phyloP scores from a whole-genome alignment of 2,888 invertebrate species.

The Spilosoma lubricipeda region DNA sequence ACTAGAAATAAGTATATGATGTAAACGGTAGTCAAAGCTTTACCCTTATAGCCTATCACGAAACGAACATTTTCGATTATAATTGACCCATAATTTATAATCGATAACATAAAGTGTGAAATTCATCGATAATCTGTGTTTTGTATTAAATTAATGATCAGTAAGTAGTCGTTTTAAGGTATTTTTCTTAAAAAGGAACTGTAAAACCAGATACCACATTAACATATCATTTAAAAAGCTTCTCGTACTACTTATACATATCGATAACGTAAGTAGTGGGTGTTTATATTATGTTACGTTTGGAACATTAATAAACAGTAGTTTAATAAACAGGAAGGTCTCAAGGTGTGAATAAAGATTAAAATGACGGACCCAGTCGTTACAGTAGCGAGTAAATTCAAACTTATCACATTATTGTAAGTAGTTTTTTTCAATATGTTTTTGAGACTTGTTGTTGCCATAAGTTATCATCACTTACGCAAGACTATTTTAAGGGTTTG shows the following conservation, averaged over 20 bases:
- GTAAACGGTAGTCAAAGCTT: conserved; percentile 38
- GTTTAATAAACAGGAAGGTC: neutral
- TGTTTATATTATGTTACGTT: conserved; percentile 4
- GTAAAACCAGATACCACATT: conserved; percentile 21
- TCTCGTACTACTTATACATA: conserved; percentile 16
- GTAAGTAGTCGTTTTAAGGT: conserved; percentile 24
- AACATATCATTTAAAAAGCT: conserved; percentile 31
- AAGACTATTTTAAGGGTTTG: neutral
- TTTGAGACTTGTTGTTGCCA: neutral
- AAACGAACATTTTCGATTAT: conserved; percentile 40
- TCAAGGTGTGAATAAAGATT: neutral
- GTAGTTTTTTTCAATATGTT: neutral
- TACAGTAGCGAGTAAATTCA: neutral
- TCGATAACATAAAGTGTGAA: conserved; percentile 52
- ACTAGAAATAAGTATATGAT: conserved; percentile 46
- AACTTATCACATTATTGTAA: neutral
- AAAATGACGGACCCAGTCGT: neutral
- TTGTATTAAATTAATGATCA: conserved; percentile 30
- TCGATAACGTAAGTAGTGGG: conserved; percentile 6
- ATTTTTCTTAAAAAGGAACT: conserved; percentile 23
- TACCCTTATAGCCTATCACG: conserved; percentile 44
- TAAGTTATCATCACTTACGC: neutral
- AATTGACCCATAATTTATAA: conserved; percentile 50
- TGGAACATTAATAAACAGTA: neutral
- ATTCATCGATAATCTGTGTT: conserved; percentile 48